phyloP scores from a whole-genome alignment of 2,113 vertebrate species.

The Eulemur macaco region DNA sequence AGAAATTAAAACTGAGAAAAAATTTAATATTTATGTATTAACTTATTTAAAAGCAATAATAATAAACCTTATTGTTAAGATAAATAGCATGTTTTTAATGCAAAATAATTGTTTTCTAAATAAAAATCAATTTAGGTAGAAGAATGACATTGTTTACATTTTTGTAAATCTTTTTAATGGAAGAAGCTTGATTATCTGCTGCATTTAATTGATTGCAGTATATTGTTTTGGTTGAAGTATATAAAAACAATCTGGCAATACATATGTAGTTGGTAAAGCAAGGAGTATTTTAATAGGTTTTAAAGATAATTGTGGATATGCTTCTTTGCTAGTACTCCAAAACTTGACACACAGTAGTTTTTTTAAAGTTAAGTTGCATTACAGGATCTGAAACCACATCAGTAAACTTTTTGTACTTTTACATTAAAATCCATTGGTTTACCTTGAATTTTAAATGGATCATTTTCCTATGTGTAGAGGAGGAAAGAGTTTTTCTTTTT shows the following conservation, averaged over 20 bases:
- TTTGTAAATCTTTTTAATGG: conserved; percentile 12
- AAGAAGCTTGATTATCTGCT: not conserved
- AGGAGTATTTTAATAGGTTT: not conserved
- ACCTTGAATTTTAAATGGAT: not conserved
- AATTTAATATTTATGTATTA: not conserved
- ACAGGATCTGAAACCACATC: not conserved
- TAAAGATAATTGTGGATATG: not conserved
- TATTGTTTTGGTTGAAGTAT: conserved; percentile 18
- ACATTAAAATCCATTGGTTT: not conserved
- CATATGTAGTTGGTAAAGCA: not conserved
- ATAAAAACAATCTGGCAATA: not conserved
- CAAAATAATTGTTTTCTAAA: not conserved
- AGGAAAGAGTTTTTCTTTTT: not conserved
- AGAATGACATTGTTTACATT: not conserved
- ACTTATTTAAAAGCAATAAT: not conserved
- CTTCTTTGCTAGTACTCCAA: not conserved
- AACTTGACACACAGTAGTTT: not conserved
- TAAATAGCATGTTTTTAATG: not conserved
- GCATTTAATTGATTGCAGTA: not conserved
- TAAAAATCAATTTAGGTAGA: not conserved
- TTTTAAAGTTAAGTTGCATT: not conserved
- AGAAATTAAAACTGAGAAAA: not conserved
- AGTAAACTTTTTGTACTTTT: not conserved
- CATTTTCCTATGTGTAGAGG: not conserved
- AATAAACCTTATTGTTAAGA: not conserved